These are phyloP conservation scores for Branchipolynoe longqiensis DNA, from an alignment of 2,888 invertebrate species.

Conservation along the genomic window DNA sequence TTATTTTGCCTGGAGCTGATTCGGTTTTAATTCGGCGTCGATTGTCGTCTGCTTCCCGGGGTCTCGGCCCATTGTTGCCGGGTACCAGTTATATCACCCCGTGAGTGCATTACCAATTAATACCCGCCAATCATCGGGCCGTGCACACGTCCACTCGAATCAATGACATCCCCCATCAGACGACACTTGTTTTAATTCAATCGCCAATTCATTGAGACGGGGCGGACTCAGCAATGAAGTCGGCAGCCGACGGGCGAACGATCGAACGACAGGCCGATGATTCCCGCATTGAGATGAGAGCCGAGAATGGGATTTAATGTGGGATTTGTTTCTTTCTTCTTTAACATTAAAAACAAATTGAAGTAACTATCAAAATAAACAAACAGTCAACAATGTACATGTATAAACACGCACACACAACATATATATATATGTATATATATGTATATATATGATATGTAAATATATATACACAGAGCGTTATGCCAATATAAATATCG, in stretches of 20 bases:
- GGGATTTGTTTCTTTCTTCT: no score
- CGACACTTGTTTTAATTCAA: conserved; percentile 54
- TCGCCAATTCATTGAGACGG: conserved; percentile 16
- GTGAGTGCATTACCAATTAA: conserved; percentile 51
- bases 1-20: not conserved
- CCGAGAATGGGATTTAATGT: not conserved
- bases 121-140: conserved; percentile 34
- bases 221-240: not conserved
- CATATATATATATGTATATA: no score
- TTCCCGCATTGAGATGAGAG: not conserved
- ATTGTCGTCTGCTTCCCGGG: not conserved
- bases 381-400: no score
- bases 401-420: no score
- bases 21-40: conserved; percentile 18
- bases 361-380: no score
- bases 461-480: no score
- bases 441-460: no score
- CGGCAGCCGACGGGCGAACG: not conserved
- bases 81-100: conserved; percentile 45
- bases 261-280: not conserved
- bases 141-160: not conserved
- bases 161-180: conserved; percentile 32
- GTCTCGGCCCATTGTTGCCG: not conserved
- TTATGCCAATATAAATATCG: no score
- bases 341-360: no score